phyloP scores from a whole-genome alignment of 2,797 vertebrate species.

The Menidia menidia region DNA sequence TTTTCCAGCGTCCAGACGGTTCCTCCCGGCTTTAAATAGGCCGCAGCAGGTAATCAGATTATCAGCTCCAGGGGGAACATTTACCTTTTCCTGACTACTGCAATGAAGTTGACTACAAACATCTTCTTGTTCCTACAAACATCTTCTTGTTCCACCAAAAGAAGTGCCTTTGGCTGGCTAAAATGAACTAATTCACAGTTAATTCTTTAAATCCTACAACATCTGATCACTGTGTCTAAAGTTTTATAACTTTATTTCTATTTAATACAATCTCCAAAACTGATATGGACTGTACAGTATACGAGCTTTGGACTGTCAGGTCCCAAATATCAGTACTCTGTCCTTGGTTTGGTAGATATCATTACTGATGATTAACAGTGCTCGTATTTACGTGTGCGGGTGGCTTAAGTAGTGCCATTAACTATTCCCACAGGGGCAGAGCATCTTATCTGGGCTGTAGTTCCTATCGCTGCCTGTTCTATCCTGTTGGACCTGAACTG shows the following conservation, averaged over 20 bases:
- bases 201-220: not conserved
- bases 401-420: not conserved
- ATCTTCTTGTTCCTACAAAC: not conserved
- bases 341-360: not conserved
- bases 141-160: not conserved
- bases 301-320: not conserved
- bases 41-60: no score
- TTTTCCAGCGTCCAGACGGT: no score
- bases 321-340: not conserved
- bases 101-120: not conserved
- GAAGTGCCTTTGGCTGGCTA: not conserved
- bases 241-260: no score
- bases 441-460: conserved; percentile 1
- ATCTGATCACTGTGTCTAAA: no score
- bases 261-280: no score
- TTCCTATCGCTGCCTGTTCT: no score
- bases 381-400: not conserved
- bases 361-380: not conserved
- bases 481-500: no score
- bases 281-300: no score
- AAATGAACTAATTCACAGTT: not conserved
- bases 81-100: not conserved
- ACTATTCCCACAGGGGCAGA: not conserved
- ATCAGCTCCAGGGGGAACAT: not conserved
- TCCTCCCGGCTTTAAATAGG: no score